Evolutionary conservation across 2,113 vertebrate species (phyloP).

Genomic region (Ellobius talpinus): DNA sequence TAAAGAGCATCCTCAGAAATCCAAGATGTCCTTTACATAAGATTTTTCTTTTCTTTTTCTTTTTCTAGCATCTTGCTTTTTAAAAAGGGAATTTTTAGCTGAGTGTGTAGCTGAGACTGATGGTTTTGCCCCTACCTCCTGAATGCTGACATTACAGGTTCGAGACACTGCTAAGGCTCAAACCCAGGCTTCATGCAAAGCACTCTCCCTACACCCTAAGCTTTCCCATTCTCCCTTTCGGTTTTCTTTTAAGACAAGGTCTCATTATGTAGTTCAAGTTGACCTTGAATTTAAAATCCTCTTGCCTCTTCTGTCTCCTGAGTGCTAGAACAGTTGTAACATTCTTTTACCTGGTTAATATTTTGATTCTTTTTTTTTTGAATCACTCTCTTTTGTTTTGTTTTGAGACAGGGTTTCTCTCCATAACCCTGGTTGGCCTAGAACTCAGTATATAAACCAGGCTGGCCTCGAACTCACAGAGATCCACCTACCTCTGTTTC

Average conservation of each 20-base stretch:
- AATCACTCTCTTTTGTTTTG: not conserved
- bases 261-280: not conserved
- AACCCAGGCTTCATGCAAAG: not conserved
- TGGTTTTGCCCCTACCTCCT: not conserved
- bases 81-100: too few relatives aligned
- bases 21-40: conserved; percentile 27
- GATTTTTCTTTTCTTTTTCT: not conserved
- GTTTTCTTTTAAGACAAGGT: not conserved
- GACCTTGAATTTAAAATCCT: not conserved
- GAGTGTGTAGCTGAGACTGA: not conserved
- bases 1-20: not conserved
- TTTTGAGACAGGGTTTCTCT: not conserved
- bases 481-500: not conserved
- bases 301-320: not conserved
- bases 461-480: not conserved
- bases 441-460: not conserved
- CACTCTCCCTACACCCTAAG: not conserved
- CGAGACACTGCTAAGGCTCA: not conserved
- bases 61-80: too few relatives aligned
- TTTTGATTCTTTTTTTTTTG: not conserved
- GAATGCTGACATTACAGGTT: not conserved
- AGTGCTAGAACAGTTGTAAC: not conserved
- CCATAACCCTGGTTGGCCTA: not conserved
- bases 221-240: not conserved
- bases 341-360: not conserved